Percentiles rank a stretch among this genome's conserved stretches.
phyloP scores from a whole-genome alignment of 2,113 vertebrate genomes.

The Hypocryptadius cinnamomeus region DNA sequence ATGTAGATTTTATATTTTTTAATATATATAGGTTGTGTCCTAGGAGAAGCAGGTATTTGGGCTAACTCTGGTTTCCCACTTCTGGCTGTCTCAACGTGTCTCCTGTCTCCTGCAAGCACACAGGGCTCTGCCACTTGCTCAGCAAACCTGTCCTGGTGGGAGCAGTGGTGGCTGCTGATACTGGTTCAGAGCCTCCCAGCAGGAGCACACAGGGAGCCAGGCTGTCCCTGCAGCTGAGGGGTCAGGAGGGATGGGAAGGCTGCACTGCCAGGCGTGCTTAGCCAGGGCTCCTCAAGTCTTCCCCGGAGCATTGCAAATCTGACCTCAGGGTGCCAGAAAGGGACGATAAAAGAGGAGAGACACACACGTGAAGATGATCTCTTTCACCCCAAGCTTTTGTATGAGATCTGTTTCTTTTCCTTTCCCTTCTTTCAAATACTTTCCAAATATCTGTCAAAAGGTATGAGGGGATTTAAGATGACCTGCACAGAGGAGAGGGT shows the following conservation, averaged over 20 bases:
- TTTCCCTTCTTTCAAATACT: background rate
- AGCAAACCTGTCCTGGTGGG: background rate
- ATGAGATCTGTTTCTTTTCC: background rate
- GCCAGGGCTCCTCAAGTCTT: background rate
- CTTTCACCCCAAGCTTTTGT: background rate
- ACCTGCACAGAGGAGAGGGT: background rate
- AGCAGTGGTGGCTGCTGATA: background rate
- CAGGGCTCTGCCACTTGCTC: background rate
- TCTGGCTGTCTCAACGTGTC: background rate
- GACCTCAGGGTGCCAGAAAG: background rate
- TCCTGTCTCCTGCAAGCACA: accelerated
- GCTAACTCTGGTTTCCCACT: background rate
- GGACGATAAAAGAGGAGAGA: too few relatives aligned
- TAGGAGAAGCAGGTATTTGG: background rate
- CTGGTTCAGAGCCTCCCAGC: background rate
- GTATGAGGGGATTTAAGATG: background rate
- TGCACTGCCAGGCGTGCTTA: accelerated
- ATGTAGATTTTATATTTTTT: background rate
- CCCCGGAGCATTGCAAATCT: background rate
- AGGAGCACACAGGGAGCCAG: background rate
- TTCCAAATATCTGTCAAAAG: background rate
- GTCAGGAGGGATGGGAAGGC: background rate
- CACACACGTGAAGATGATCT: accelerated
- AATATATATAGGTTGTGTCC: background rate
- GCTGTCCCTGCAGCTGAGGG: background rate